Conservation (phyloP, 2,113 vertebrate genomes). For the Mixornis gularis region DNA sequence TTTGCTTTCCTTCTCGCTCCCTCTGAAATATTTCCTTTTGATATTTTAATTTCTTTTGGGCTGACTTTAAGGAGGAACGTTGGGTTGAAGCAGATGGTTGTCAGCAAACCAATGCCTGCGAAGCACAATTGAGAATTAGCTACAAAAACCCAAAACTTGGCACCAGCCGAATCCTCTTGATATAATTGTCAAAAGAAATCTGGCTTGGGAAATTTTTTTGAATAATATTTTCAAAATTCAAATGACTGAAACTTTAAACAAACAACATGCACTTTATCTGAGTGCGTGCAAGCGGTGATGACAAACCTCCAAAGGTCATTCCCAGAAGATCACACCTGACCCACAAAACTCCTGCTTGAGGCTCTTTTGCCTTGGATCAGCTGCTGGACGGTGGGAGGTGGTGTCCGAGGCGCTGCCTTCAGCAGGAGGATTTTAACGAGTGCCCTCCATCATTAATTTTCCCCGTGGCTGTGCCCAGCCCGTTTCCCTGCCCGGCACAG, state of each 20-base stretch:
- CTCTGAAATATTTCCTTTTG: slow-evolving; percentile 56
- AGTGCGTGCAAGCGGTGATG: background rate
- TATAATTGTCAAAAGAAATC: slow-evolving; percentile 74
- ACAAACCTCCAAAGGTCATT: background rate
- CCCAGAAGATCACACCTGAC: background rate
- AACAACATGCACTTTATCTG: slow-evolving; percentile 46
- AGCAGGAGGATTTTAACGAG: accelerated
- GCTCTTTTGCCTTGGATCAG: background rate
- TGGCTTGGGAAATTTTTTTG: slow-evolving; percentile 7
- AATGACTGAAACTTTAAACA: slow-evolving; percentile 58
- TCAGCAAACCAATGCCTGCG: slow-evolving; percentile 56
- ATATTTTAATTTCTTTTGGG: slow-evolving; percentile 67
- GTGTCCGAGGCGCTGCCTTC: background rate
- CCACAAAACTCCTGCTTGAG: background rate
- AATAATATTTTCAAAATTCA: slow-evolving; percentile 63
- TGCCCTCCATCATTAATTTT: accelerated
- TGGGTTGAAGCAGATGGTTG: slow-evolving; percentile 68
- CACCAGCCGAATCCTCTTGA: slow-evolving; percentile 43
- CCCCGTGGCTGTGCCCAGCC: accelerated
- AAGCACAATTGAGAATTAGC: slow-evolving; percentile 70
- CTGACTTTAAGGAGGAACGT: slow-evolving; percentile 37
- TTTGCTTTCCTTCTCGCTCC: background rate
- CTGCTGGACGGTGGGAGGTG: accelerated
- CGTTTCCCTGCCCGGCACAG: accelerated
- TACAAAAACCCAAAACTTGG: slow-evolving; percentile 57